These are phyloP conservation scores for Prionchulus punctatus DNA, from an alignment of 2,888 invertebrate genomes.

Conservation along the genomic window DNA sequence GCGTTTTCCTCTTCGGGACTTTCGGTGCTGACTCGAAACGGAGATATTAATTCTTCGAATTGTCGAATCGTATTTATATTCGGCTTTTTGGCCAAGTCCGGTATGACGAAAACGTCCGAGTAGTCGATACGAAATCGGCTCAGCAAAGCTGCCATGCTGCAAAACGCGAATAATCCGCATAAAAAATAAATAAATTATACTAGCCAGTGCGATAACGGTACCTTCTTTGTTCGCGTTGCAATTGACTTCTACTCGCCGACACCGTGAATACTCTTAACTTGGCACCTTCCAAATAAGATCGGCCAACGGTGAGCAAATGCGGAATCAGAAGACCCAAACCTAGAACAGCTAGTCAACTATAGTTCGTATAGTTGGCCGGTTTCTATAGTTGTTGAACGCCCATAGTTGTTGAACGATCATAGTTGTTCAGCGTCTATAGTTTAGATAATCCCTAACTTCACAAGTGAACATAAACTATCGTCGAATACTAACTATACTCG, in stretches of 20 bases:
- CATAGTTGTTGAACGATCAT: no score
- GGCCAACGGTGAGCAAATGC: constrained; percentile 25
- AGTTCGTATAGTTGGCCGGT: no score
- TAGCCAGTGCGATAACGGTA: background rate
- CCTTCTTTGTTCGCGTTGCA: constrained; percentile 26
- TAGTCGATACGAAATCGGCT: constrained; percentile 95
- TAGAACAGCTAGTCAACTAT: background rate
- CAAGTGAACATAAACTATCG: no score
- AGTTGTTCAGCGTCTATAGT: no score
- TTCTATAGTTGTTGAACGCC: no score
- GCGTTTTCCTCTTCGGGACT: background rate
- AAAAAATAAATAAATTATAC: background rate
- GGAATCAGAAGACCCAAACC: constrained; percentile 26
- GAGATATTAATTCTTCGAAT: constrained; percentile 23
- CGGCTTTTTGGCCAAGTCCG: constrained; percentile 43
- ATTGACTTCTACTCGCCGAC: constrained; percentile 21
- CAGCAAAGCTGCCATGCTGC: constrained; percentile 69
- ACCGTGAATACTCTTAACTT: constrained; percentile 28
- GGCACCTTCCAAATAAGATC: constrained; percentile 26
- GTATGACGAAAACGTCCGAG: constrained; percentile 73
- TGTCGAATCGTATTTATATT: constrained; percentile 12
- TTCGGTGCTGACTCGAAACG: constrained; percentile 18
- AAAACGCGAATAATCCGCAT: background rate
- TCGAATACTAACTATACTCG: no score
- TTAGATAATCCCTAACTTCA: no score